phyloP scores from a whole-genome alignment of 2,888 invertebrate species.

The Lithophane ornitopus region DNA sequence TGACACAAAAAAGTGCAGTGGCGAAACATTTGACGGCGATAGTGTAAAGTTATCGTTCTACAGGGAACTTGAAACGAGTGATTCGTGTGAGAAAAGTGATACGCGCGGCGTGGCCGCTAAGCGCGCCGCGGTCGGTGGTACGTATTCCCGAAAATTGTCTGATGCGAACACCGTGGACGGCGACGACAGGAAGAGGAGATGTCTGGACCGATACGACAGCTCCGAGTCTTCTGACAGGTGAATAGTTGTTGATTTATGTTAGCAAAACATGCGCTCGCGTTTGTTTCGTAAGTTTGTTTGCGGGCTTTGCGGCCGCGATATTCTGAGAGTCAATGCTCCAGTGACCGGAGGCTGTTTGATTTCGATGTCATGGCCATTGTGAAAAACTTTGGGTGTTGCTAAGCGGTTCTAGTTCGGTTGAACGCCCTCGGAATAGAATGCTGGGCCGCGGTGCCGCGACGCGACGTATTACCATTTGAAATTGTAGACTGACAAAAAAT shows the following conservation, averaged over 20 bases:
- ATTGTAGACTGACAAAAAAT: constrained; percentile 76
- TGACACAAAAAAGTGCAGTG: constrained; percentile 91
- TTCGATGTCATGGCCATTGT: constrained; percentile 89
- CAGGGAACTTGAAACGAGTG: constrained; percentile 88
- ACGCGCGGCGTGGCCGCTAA: constrained; percentile 86
- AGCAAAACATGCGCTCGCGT: constrained; percentile 66
- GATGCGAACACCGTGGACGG: constrained; percentile 80
- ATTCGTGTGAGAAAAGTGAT: constrained; percentile 90
- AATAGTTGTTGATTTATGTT: constrained; percentile 79
- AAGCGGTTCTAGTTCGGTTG: constrained; percentile 81
- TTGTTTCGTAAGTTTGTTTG: constrained; percentile 75
- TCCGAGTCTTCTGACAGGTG: constrained; percentile 98
- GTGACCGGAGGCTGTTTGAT: constrained; percentile 89
- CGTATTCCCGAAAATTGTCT: constrained; percentile 84
- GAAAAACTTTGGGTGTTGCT: constrained; percentile 82
- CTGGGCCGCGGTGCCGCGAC: constrained; percentile 72
- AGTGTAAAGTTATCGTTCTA: constrained; percentile 88
- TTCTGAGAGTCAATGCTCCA: constrained; percentile 88
- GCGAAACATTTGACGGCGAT: constrained; percentile 82
- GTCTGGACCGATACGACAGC: constrained; percentile 97
- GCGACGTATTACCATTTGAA: constrained; percentile 74
- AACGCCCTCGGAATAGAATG: constrained; percentile 85
- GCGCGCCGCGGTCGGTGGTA: constrained; percentile 78
- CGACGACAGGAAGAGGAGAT: constrained; percentile 95
- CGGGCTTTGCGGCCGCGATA: constrained; percentile 79